phyloP scores from a whole-genome alignment of 1,140 invertebrate species.

The Eueides isabella region DNA sequence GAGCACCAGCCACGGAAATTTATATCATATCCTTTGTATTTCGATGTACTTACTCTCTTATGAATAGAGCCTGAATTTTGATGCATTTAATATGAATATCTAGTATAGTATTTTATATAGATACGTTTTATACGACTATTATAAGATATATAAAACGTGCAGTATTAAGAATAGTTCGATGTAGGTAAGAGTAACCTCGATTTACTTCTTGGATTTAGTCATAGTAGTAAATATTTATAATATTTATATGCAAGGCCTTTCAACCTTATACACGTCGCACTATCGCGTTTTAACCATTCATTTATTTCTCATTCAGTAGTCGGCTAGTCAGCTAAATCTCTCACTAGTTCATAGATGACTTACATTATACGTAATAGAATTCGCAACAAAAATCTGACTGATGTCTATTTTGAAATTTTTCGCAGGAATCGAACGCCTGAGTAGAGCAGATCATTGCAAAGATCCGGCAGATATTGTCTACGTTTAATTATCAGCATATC shows the following conservation, averaged over 20 bases:
- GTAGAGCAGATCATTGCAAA: conserved; percentile 90
- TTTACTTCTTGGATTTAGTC: conserved; percentile 23
- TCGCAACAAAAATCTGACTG: conserved; percentile 65
- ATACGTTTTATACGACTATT: conserved; percentile 77
- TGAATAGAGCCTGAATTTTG: conserved; percentile 79
- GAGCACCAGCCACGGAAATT: conserved; percentile 47
- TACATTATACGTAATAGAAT: conserved; percentile 58
- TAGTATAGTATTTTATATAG: conserved; percentile 77
- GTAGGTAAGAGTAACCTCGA: conserved; percentile 50
- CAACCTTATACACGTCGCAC: conserved; percentile 32
- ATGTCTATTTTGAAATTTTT: conserved; percentile 77
- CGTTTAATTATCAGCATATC: conserved; percentile 87
- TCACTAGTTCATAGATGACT: conserved; percentile 67
- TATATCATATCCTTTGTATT: conserved; percentile 51
- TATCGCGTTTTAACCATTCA: conserved; percentile 45
- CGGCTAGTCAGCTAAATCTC: conserved; percentile 59
- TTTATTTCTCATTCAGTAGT: conserved; percentile 64
- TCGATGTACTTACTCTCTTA: conserved; percentile 76
- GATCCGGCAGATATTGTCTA: conserved; percentile 88
- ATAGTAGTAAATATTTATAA: conserved; percentile 16
- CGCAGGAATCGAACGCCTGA: conserved; percentile 89
- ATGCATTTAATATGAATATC: conserved; percentile 72
- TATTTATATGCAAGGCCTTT: conserved; percentile 30
- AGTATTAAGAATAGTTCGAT: conserved; percentile 64
- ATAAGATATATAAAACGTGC: conserved; percentile 66